These are phyloP conservation scores for Xenopus laevis DNA, from an alignment of 2,113 vertebrate genomes.

Conservation along the genomic window DNA sequence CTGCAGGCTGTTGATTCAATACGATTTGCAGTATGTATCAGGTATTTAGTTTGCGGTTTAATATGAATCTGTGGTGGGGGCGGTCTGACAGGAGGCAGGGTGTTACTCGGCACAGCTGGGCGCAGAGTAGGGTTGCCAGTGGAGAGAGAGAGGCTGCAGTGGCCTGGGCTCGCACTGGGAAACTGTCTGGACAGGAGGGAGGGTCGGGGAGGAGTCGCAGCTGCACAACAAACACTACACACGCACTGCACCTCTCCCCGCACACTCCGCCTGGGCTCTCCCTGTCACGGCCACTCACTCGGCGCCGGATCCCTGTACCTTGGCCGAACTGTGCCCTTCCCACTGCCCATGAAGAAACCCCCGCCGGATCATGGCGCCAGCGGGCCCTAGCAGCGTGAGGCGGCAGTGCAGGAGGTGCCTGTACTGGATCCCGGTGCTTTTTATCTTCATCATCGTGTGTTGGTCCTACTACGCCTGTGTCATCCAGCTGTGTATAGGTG, in stretches of 20 bases:
- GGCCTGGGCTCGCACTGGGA: no score
- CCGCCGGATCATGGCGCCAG: constrained; percentile 72
- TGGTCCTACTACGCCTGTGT: constrained; percentile 98
- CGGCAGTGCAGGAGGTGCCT: constrained; percentile 81
- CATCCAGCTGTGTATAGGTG: constrained; percentile 88
- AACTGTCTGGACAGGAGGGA: not conserved
- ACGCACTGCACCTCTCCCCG: not conserved
- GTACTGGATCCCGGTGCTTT: constrained; percentile 89
- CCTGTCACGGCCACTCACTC: not conserved
- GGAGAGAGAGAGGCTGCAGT: no score
- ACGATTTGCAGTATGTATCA: no score
- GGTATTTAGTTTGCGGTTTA: no score
- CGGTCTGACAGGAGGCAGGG: no score
- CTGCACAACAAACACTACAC: not conserved
- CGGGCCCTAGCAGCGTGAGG: constrained; percentile 71
- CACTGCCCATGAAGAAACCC: constrained; percentile 23
- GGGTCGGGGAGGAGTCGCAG: constrained; percentile 6
- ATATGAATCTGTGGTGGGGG: no score
- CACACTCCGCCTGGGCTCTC: not conserved
- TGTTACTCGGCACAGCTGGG: no score
- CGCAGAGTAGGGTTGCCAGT: no score
- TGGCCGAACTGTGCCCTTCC: constrained; percentile 4
- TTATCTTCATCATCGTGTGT: constrained; percentile 85
- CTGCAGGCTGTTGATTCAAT: no score
- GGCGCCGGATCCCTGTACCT: not conserved